Base-by-base conservation (phyloP, 2,113 vertebrate genomes). In the Micromys minutus region DNA sequence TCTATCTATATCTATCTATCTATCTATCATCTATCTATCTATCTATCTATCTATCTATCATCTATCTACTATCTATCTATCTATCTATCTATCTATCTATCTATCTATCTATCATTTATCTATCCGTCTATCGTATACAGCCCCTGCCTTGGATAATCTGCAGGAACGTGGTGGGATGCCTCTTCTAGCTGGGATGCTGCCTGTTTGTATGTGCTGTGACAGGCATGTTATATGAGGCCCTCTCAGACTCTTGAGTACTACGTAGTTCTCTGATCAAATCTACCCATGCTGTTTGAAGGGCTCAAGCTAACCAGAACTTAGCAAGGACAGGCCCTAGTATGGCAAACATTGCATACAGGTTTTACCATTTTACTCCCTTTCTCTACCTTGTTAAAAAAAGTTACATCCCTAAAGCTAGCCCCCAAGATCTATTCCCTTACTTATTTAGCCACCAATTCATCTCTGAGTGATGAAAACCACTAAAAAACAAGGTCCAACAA, bases 201-300 rank as follows among this genome's bases (percentile, higher is more conserved):
- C 16, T 11, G 0, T 36, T 7, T 45, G 16, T 55, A 9, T 24
- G 24, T 29, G 45, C 7, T 1, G n/a, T 6, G 11, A 9, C 29
- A 26, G 74, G 24, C 84, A n/a, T 42, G 16, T 45, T 36, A 52
- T 21, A 1, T 1, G 31, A 57, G 34, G 39, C 26, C 36, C 55
- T 63, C 42, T 88, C 52, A 52, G 63, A n/a, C 55, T 31, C 24
- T n/a, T 24, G 13, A 31, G 7, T 52, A 26, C 16, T 13, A 67
- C 1, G 4, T 4, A 71, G 17, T 39, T 50, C 61, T 15, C 13
- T 50, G n/a, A 31, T 75, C 31, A 45, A 34, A 31, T n/a, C 10
- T 0, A n/a, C n/a, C n/a, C 4, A 16, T 13, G 5, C 36, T 52
- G 67, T n/a, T 83, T 71, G 69, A 71, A 71, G 36, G 67, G 67